Percentiles rank a stretch among this genome's conserved stretches.
Conservation (phyloP, 2,888 invertebrate genomes). For the Hypsopygia costalis region DNA sequence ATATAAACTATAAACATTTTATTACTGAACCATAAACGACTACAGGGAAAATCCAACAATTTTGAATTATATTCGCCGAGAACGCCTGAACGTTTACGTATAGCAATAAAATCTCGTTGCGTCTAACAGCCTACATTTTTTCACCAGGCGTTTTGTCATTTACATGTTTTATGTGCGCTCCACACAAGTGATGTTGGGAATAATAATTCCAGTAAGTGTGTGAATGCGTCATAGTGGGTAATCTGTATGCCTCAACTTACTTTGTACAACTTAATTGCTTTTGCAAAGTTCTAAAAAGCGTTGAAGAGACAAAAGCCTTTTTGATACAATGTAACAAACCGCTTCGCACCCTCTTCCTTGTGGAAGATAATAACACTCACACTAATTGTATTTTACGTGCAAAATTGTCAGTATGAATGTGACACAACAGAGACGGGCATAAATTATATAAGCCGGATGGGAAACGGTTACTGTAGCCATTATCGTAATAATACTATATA, state of each 20-base stretch:
- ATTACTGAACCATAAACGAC: not conserved
- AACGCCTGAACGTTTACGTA: constrained; percentile 31
- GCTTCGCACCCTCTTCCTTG: constrained; percentile 2
- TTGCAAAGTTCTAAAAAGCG: constrained; percentile 4
- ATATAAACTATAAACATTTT: too few species aligned
- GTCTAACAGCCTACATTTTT: constrained; percentile 32
- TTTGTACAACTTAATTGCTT: constrained; percentile 6
- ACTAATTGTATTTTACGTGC: constrained; percentile 1
- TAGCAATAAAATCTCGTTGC: constrained; percentile 31
- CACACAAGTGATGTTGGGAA: constrained; percentile 15
- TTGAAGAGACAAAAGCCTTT: constrained; percentile 4
- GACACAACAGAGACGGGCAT: not conserved
- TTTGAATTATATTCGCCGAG: constrained; percentile 9
- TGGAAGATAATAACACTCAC: not conserved
- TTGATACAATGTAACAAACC: not conserved
- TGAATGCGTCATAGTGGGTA: constrained; percentile 3
- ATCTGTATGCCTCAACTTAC: constrained; percentile 7
- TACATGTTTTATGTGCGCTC: constrained; percentile 22
- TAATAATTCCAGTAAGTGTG: constrained; percentile 13
- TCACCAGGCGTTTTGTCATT: constrained; percentile 34
- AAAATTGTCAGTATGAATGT: not conserved
- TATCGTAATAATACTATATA: too few species aligned
- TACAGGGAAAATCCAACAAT: not conserved
- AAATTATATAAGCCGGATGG: too few species aligned
- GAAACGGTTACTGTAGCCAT: too few species aligned